Percentiles rank a stretch among this genome's conserved stretches.
Conservation (phyloP, 1,140 invertebrate genomes). For the Choristoneura fumiferana region DNA sequence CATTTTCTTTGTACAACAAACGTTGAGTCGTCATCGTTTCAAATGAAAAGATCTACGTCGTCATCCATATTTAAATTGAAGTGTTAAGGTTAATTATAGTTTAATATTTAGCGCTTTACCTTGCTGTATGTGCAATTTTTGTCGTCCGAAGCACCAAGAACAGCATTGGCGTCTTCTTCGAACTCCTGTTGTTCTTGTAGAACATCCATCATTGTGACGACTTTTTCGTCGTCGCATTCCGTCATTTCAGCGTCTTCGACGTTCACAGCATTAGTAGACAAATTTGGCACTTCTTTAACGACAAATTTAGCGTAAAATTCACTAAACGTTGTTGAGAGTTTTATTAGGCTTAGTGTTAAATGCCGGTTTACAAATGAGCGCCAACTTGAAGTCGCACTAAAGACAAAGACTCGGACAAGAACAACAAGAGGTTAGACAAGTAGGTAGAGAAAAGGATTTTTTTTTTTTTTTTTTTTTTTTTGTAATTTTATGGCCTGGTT, state of each 20-base stretch:
- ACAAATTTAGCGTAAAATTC: conserved; percentile 14
- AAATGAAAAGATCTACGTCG: neutral
- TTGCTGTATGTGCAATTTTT: conserved; percentile 91
- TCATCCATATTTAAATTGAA: conserved; percentile 23
- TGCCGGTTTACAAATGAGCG: conserved; percentile 54
- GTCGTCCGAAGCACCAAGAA: conserved; percentile 93
- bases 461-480: too few relatives aligned
- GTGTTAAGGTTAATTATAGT: too few relatives aligned
- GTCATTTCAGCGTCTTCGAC: conserved; percentile 55
- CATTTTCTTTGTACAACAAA: too few relatives aligned
- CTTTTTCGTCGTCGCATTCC: conserved; percentile 81
- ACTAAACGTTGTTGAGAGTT: neutral
- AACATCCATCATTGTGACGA: conserved; percentile 89
- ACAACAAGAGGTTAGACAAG: too few relatives aligned
- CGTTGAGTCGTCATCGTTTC: conserved; percentile 19
- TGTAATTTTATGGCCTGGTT: too few relatives aligned
- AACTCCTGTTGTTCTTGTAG: conserved; percentile 87
- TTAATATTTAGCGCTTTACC: conserved; percentile 69
- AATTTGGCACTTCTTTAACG: conserved; percentile 31
- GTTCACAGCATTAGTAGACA: conserved; percentile 47
- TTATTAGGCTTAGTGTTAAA: conserved; percentile 27
- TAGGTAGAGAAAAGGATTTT: too few relatives aligned
- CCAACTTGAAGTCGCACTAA: conserved; percentile 33
- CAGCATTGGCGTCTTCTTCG: conserved; percentile 92
- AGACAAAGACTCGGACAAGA: too few relatives aligned